Percentiles rank a stretch among this genome's conserved stretches.
These are phyloP conservation scores for Coecobrya sp. DNA, from an alignment of 2,888 invertebrate genomes.

Conservation along the genomic window DNA sequence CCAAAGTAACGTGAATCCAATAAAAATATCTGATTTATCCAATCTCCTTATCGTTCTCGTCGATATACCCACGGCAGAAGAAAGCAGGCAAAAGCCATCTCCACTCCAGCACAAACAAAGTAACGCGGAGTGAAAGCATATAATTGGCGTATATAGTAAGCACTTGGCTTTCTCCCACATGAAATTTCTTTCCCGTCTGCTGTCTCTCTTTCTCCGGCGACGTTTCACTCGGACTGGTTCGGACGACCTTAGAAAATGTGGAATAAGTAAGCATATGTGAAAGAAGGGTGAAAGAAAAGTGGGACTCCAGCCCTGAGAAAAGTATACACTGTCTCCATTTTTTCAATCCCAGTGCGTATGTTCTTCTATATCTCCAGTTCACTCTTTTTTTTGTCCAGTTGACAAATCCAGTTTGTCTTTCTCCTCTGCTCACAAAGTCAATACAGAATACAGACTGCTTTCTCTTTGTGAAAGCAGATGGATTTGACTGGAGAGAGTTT, in stretches of 20 bases:
- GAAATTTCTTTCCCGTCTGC: too few relatives aligned
- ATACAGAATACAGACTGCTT: not conserved
- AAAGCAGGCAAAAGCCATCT: too few relatives aligned
- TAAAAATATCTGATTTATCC: too few relatives aligned
- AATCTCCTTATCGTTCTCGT: too few relatives aligned
- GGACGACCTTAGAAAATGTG: conserved; percentile 45
- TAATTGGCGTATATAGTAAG: too few relatives aligned
- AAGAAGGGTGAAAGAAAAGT: conserved; percentile 32
- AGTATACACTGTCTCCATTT: too few relatives aligned
- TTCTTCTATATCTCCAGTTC: too few relatives aligned
- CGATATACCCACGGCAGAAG: too few relatives aligned
- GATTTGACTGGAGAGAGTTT: not conserved
- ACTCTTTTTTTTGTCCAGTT: not conserved
- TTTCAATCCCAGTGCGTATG: too few relatives aligned
- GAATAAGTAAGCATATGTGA: conserved; percentile 69
- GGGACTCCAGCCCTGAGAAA: not conserved
- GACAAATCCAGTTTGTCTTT: not conserved
- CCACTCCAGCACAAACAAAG: too few relatives aligned
- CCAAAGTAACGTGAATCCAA: too few relatives aligned
- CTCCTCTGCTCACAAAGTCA: not conserved
- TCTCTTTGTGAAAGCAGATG: conserved; percentile 33
- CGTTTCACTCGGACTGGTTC: conserved; percentile 9
- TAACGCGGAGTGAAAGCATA: too few relatives aligned
- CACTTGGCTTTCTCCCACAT: not conserved
- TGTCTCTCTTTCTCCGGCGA: not conserved